Conservation (phyloP, 1,140 invertebrate genomes). For the Drosophila sturtevanti region DNA sequence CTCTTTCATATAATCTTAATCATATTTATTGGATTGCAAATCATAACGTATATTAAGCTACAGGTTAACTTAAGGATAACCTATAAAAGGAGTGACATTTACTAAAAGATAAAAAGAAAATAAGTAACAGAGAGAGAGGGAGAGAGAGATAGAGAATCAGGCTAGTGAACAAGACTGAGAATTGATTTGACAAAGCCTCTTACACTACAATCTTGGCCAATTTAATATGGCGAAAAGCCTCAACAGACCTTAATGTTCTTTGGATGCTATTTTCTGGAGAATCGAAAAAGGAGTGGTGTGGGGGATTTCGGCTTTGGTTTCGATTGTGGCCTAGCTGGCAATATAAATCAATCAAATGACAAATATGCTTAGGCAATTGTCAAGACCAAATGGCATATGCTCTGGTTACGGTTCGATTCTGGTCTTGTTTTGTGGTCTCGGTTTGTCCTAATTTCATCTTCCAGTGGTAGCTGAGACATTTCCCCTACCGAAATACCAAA, state of each 20-base stretch:
- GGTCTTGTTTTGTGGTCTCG: conserved; percentile 9
- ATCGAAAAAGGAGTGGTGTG: neutral
- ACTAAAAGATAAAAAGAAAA: neutral
- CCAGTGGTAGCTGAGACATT: conserved; percentile 29
- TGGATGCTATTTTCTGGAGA: neutral
- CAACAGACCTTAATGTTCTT: neutral
- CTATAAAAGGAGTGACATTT: neutral
- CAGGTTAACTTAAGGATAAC: neutral
- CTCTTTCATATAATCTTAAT: too few relatives aligned
- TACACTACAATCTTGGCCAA: conserved; percentile 41
- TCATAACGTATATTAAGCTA: neutral
- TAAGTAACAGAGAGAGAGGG: too few relatives aligned
- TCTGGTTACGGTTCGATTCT: conserved; percentile 15
- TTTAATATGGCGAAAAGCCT: conserved; percentile 27
- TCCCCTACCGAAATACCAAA: neutral
- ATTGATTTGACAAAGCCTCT: conserved; percentile 55
- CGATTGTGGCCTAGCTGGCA: conserved; percentile 54
- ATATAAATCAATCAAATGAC: conserved; percentile 81
- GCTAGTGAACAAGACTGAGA: conserved; percentile 49
- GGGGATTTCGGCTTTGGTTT: conserved; percentile 11
- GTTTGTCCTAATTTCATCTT: conserved; percentile 49
- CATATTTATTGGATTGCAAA: too few relatives aligned
- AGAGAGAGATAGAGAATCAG: conserved; percentile 19
- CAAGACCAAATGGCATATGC: conserved; percentile 54
- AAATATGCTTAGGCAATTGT: conserved; percentile 81